These are phyloP conservation scores for Entomobrya multifasciata DNA, from an alignment of 2,888 invertebrate genomes.

Conservation along the genomic window DNA sequence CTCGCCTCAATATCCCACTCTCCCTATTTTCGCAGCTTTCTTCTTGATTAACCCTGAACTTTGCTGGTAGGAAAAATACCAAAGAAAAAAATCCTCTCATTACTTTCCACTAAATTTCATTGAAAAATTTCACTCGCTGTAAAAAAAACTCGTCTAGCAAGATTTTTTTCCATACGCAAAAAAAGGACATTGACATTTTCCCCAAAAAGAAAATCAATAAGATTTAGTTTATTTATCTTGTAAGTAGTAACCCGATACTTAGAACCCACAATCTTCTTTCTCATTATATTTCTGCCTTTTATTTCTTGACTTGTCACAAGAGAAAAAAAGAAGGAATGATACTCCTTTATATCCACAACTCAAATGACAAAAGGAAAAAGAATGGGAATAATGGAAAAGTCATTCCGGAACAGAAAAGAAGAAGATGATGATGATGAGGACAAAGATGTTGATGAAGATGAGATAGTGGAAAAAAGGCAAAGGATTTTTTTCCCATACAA, in stretches of 20 bases:
- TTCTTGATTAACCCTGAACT: conserved; percentile 69
- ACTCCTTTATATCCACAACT: too few relatives aligned
- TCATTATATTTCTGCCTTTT: too few relatives aligned
- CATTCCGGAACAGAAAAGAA: not conserved
- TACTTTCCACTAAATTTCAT: conserved; percentile 19
- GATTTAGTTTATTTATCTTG: too few relatives aligned
- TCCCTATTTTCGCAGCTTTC: conserved; percentile 41
- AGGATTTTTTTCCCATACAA: not conserved
- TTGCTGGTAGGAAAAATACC: conserved; percentile 54
- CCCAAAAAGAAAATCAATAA: not conserved
- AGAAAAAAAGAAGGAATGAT: too few relatives aligned
- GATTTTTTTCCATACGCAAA: not conserved
- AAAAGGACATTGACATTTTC: conserved; percentile 32
- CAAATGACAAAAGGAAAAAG: not conserved
- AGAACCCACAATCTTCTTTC: too few relatives aligned
- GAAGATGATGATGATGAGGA: not conserved
- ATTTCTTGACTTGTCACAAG: too few relatives aligned
- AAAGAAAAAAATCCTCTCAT: conserved; percentile 6
- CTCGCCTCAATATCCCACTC: not conserved
- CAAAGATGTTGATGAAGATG: conserved; percentile 3
- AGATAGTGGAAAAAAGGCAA: not conserved
- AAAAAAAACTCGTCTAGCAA: conserved; percentile 4
- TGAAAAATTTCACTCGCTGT: not conserved
- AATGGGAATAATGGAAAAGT: not conserved
- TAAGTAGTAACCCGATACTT: too few relatives aligned